These are phyloP conservation scores for Aethina tumida DNA, from an alignment of 1,140 invertebrate genomes.

Conservation along the genomic window DNA sequence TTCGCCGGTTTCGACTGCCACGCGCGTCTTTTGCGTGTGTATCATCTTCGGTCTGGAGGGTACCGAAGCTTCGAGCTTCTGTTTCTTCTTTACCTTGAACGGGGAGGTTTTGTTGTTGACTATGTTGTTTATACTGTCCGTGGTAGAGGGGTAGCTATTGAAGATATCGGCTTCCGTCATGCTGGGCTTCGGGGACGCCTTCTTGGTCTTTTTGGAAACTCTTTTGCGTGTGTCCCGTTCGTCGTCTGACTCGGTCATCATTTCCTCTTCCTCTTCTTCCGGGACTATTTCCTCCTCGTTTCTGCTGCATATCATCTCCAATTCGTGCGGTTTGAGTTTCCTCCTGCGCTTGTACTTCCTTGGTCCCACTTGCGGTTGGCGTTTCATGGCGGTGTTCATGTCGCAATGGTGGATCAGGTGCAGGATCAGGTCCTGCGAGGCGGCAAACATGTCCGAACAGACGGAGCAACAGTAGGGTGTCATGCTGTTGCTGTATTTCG, in stretches of 20 bases:
- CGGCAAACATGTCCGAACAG: constrained; percentile 54
- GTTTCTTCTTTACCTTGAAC: constrained; percentile 27
- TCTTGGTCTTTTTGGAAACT: constrained; percentile 33
- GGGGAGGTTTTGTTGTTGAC: constrained; percentile 31
- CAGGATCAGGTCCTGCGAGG: constrained; percentile 62
- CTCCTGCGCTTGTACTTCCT: constrained; percentile 69
- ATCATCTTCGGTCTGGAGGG: constrained; percentile 59
- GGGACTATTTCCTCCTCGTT: constrained; percentile 26
- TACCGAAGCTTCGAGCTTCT: constrained; percentile 26
- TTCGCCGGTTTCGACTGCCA: constrained; percentile 42
- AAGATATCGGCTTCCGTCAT: constrained; percentile 26
- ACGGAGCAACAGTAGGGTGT: constrained; percentile 63
- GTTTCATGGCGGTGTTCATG: constrained; percentile 66
- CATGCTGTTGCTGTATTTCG: constrained; percentile 39
- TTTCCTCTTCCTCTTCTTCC: constrained; percentile 11
- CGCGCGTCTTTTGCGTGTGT: constrained; percentile 55
- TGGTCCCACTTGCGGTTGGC: constrained; percentile 64
- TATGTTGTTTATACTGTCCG: constrained; percentile 45
- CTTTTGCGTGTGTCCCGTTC: constrained; percentile 14
- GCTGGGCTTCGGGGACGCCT: constrained; percentile 35
- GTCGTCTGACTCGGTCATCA: constrained; percentile 10
- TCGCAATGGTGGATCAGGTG: constrained; percentile 76
- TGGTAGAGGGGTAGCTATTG: constrained; percentile 42
- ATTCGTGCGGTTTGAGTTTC: constrained; percentile 56
- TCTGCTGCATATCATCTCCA: constrained; percentile 36